Percentiles rank a stretch among this genome's conserved stretches.
Conservation (phyloP, 2,113 vertebrate species). For the Anoplopoma fimbria region DNA sequence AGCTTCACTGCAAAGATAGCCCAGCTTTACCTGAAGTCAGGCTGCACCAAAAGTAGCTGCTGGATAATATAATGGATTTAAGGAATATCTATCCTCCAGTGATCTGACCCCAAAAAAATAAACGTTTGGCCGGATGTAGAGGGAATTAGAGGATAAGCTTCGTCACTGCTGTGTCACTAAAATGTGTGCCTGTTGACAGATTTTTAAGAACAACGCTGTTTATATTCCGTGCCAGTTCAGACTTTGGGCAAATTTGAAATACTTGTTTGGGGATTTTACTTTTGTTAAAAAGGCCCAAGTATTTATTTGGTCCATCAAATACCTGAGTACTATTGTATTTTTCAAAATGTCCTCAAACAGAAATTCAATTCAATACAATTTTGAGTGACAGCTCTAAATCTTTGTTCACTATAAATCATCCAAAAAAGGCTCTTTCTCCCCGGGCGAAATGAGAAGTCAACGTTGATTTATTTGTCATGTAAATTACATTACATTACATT, state of each 20-base stretch:
- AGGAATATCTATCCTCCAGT: constrained; percentile 34
- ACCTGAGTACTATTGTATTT: background rate
- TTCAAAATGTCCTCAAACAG: background rate
- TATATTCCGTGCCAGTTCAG: background rate
- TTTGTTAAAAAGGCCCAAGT: background rate
- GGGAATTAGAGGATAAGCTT: background rate
- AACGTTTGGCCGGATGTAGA: constrained; percentile 12
- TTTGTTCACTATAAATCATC: too few relatives aligned
- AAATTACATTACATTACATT: too few relatives aligned
- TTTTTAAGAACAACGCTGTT: background rate
- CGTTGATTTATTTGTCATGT: background rate
- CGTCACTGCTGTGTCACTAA: background rate
- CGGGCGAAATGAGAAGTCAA: background rate
- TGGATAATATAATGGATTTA: constrained; percentile 35
- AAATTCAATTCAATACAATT: too few relatives aligned
- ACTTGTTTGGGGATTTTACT: background rate
- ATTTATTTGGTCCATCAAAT: background rate
- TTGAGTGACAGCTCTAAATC: too few relatives aligned
- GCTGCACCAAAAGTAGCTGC: constrained; percentile 46
- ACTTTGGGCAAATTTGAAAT: background rate
- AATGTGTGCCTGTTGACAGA: background rate
- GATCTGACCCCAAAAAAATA: constrained; percentile 45
- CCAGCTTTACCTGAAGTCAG: too few relatives aligned
- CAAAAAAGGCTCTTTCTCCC: too few relatives aligned
- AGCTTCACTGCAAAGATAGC: constrained; percentile 27